Percentiles rank a stretch among this genome's conserved stretches.
Conservation (phyloP, 1,140 invertebrate genomes). For the Ceratoteleas bidentatus region DNA sequence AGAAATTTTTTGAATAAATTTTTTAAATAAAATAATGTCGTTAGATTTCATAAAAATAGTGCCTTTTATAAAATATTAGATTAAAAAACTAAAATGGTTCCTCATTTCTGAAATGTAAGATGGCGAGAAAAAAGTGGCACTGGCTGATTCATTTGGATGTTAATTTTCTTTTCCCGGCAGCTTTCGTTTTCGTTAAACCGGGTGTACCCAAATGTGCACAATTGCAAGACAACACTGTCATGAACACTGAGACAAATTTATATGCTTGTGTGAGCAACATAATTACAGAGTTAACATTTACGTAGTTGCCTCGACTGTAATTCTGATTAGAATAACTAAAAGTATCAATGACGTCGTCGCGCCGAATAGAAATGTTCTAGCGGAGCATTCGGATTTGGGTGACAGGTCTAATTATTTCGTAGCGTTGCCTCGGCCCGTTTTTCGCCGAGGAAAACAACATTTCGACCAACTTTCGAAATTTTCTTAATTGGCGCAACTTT, state of each 20-base stretch:
- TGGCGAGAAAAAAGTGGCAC: background rate
- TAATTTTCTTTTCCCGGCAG: slow-evolving; percentile 48
- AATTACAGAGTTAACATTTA: slow-evolving; percentile 61
- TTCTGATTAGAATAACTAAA: slow-evolving; percentile 59
- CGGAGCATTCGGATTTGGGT: slow-evolving; percentile 24
- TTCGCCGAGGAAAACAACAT: too few species aligned
- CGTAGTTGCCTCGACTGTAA: slow-evolving; percentile 49
- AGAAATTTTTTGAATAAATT: too few species aligned
- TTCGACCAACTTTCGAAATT: too few species aligned
- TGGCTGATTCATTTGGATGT: slow-evolving; percentile 53
- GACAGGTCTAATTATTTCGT: slow-evolving; percentile 32
- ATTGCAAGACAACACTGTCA: slow-evolving; percentile 63
- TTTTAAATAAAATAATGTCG: too few species aligned
- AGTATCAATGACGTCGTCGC: slow-evolving; percentile 47
- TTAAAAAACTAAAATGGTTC: too few species aligned
- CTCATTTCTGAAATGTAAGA: slow-evolving; percentile 25
- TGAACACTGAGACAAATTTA: slow-evolving; percentile 56
- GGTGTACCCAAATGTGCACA: slow-evolving; percentile 59
- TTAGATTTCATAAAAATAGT: too few species aligned
- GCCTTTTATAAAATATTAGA: too few species aligned
- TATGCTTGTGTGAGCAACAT: slow-evolving; percentile 60
- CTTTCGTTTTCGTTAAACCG: slow-evolving; percentile 55
- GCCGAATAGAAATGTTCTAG: slow-evolving; percentile 21
- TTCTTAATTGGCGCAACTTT: too few species aligned
- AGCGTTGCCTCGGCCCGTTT: background rate